Evolutionary conservation across 2,888 invertebrate genomes (phyloP).

Genomic region (Melanostoma scalare): DNA sequence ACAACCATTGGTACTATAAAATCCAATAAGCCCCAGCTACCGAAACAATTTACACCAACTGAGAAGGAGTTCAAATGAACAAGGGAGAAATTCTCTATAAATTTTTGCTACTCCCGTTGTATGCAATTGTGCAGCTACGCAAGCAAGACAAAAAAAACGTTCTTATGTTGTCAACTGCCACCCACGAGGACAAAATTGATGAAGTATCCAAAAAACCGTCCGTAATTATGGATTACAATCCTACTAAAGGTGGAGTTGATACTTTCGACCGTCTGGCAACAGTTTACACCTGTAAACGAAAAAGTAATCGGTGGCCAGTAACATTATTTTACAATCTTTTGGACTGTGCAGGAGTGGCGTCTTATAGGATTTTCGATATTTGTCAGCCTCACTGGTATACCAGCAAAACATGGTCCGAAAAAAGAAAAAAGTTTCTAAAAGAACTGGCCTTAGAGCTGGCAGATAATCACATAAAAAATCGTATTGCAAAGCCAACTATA

Average conservation of each 20-base stretch:
- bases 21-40: conserved; percentile 37
- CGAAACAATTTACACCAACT: conserved; percentile 22
- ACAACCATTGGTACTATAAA: conserved; percentile 31
- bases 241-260: conserved; percentile 29
- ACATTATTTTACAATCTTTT: conserved; percentile 35
- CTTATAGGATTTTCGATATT: conserved; percentile 13
- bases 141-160: conserved; percentile 34
- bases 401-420: conserved; percentile 9
- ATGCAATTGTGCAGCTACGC: conserved; percentile 22
- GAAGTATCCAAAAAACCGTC: conserved; percentile 27
- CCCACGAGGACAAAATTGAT: conserved; percentile 44
- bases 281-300: conserved; percentile 34
- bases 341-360: conserved; percentile 20
- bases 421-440: conserved; percentile 1
- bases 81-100: conserved; percentile 19
- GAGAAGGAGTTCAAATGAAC: conserved; percentile 13
- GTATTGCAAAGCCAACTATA: neutral
- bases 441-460: conserved; percentile 7
- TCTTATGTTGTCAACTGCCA: conserved; percentile 32
- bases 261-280: conserved; percentile 29
- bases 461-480: neutral
- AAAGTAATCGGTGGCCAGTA: conserved; percentile 38
- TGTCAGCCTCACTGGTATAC: conserved; percentile 19
- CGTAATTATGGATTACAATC: conserved; percentile 22
- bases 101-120: conserved; percentile 18